Base-by-base conservation (phyloP, 1,140 invertebrate genomes). In the Campoletis sonorensis region DNA sequence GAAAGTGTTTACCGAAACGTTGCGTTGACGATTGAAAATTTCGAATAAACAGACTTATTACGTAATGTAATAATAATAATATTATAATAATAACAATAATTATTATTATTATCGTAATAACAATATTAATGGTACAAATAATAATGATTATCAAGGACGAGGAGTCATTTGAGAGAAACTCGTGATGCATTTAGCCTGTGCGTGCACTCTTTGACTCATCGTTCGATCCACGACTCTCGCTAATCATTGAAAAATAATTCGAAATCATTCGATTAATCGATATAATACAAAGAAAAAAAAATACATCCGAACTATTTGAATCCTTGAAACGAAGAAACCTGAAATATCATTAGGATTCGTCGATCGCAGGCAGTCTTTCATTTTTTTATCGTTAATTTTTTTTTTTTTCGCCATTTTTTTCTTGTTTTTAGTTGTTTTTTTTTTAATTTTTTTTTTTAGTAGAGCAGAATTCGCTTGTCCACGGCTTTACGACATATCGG, bases 401-500 rank as follows among this genome's bases (percentile, higher is more conserved):
- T 58, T 58, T 58, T 76, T 67, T 73, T 84, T 58, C 15, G 4
- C n/a, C 4, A 21, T 72, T 23, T n/a, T n/a, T n/a, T n/a, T n/a
- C n/a, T 67, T 73, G 83, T 58, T 45, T 70, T 21, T 23, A 21
- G 15, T 58, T 16, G 30, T 79, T 82, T 75, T 80, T 61, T 27
- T 30, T 49, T 30, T 71, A 61, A 10, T 51, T 72, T 83, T 88
- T 77, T 18, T 51, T 75, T 84, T 88, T 85, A 96, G 89, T 99
- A 99, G 3, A 99, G 94, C 40, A 99, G 93, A 88, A 99, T 99
- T 82, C 98, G 94, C 90, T 98, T 98, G 90, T 99, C 98, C 23
- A 99, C 97, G 75, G 96, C 94, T 92, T 99, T 99, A 79, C 98
- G 94, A 92, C 98, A 99, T 87, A 99, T 99, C 10, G 98, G 98